A percentile compares a stretch with the other conserved stretches of the same genome.
phyloP scores from a whole-genome alignment of 2,113 vertebrate genomes.

The Engraulis encrasicolus region DNA sequence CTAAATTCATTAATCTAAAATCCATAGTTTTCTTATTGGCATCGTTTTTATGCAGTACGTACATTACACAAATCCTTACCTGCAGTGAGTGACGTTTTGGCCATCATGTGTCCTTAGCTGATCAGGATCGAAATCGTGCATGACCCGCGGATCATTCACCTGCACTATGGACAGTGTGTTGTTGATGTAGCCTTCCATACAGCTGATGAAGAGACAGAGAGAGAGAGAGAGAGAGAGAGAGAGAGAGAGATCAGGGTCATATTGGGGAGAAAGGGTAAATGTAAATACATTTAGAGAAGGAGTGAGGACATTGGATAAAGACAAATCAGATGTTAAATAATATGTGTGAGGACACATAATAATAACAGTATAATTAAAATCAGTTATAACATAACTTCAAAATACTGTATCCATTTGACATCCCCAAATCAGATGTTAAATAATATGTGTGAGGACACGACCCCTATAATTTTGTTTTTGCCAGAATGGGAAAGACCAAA shows the following conservation, averaged over 20 bases:
- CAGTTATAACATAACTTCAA: too few relatives aligned
- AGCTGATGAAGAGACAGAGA: constrained; percentile 70
- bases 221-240: neutral
- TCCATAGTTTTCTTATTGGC: too few relatives aligned
- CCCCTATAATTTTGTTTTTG: too few relatives aligned
- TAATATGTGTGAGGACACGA: too few relatives aligned
- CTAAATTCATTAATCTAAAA: too few relatives aligned
- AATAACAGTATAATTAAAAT: neutral
- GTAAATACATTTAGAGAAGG: neutral
- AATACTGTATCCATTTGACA: too few relatives aligned
- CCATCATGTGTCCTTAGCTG: constrained; percentile 40
- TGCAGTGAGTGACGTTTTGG: constrained; percentile 77
- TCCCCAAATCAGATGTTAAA: too few relatives aligned
- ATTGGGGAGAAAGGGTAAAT: neutral
- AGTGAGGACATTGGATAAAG: neutral
- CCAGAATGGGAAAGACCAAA: too few relatives aligned
- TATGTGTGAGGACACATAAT: too few relatives aligned
- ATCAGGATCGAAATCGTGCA: constrained; percentile 61
- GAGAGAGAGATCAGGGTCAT: neutral
- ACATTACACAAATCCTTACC: too few relatives aligned
- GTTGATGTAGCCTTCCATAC: constrained; percentile 86
- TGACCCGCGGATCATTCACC: constrained; percentile 37
- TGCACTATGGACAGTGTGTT: constrained; percentile 83
- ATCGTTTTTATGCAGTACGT: too few relatives aligned
- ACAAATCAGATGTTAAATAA: neutral